A percentile compares a stretch with the other conserved stretches of the same genome.
Conservation (phyloP, 1,140 invertebrate genomes). For the Gyrodactylus salaris region DNA sequence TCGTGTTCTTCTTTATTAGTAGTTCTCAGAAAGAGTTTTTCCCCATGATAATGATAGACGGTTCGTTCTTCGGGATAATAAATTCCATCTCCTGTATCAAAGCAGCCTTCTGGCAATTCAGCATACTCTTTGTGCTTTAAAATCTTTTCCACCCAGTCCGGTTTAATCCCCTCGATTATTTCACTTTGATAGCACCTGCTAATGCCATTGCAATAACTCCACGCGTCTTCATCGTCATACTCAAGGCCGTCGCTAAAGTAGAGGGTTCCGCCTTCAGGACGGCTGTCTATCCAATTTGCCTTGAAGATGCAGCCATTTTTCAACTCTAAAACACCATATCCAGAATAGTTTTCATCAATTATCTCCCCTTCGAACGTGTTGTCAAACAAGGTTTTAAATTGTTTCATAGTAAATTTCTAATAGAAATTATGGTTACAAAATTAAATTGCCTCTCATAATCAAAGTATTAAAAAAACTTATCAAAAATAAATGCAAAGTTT, state of each 20-base stretch:
- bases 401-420: no score
- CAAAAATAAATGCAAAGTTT: no score
- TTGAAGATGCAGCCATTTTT: not conserved
- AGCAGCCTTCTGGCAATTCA: not conserved
- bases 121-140: not conserved
- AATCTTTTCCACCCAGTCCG: not conserved
- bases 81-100: not conserved
- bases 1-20: not conserved
- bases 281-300: not conserved
- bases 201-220: not conserved
- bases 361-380: not conserved
- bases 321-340: not conserved
- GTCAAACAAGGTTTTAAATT: not conserved
- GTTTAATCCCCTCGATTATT: not conserved
- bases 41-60: not conserved
- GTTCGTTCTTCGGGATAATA: not conserved
- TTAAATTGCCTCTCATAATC: no score
- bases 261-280: not conserved
- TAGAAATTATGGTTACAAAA: no score
- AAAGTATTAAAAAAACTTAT: no score
- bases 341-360: not conserved
- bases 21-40: not conserved
- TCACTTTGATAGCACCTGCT: not conserved
- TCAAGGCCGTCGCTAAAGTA: not conserved
- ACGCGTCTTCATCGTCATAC: not conserved